Base-by-base conservation (phyloP, 2,888 invertebrate genomes). In the Sminthurinus aureus region DNA sequence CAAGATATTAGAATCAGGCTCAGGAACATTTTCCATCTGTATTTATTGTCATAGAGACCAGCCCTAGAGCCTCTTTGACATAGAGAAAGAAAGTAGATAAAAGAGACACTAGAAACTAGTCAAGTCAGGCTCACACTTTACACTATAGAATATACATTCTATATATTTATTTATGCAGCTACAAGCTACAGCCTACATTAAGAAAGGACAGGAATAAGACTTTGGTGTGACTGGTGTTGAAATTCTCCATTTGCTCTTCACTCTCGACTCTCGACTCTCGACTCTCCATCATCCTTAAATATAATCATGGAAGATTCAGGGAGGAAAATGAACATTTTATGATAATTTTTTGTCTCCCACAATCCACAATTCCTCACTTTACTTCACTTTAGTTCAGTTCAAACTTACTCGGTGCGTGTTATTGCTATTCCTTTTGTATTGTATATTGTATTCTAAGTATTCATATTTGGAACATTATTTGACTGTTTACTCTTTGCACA, bases 321-420 rank as follows among this genome's bases (percentile, higher is more conserved):
- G 51, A 79, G 83, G 78, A 83, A 69, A 85, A 85, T 86, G 86
- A 84, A 85, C 83, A 83, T 84, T 86, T 85, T 86, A 86, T 86
- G 85, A 85, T 86, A 84, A 85, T 86, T 86, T 86, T 85, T 85
- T 85, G 51, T 52, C 58, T 76, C 76, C 51, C 9, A 38, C 38
- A 38, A 38, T 4, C 24, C 76, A 67, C 20, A 50, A 24, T 58
- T 26, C 52, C 71, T 79, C 67, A 12, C 66, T 79, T 13, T 20
- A 11, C 3, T 6, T 38, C 38, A 38, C 3, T 1, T 38, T 38
- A 38, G 38, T 38, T 38, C 6, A 38, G 38, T 66, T 26, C 79
- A n/a, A 52, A 51, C 24, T 24, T 66, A 38, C 26, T 79, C 22
- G 4, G 52, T 11, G 50, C 18, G 0, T 18, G 4, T 75, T n/a